Conservation (phyloP, 2,797 vertebrate species). For the Dryobates pubescens region DNA sequence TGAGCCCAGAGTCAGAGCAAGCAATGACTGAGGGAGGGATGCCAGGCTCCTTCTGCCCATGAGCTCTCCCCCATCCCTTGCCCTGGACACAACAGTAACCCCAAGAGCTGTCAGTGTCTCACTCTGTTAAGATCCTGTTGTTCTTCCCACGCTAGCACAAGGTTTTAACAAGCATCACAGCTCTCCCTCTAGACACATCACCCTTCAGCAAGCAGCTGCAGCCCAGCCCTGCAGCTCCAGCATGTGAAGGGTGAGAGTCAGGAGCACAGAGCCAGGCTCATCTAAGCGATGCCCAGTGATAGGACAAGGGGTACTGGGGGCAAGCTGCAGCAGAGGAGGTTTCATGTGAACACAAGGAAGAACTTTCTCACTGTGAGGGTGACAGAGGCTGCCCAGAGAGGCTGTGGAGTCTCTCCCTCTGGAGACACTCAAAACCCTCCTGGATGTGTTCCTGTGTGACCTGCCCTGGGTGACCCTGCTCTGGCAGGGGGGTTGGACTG, state of each 20-base stretch:
- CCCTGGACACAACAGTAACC: background rate
- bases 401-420: too few species aligned
- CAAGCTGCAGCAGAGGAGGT: too few species aligned
- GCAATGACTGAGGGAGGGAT: rapidly evolving
- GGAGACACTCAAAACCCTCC: too few species aligned
- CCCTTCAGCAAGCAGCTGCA: background rate
- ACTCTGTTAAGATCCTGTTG: background rate
- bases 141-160: background rate
- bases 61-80: background rate
- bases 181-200: background rate
- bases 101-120: background rate
- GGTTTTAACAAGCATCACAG: background rate
- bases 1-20: rapidly evolving
- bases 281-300: too few species aligned
- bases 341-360: too few species aligned
- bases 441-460: too few species aligned
- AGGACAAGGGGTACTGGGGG: too few species aligned
- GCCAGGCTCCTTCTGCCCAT: background rate
- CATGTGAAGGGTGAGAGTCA: rapidly evolving
- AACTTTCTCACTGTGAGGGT: too few species aligned
- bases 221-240: background rate
- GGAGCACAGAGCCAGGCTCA: too few species aligned
- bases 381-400: too few species aligned
- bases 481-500: too few species aligned
- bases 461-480: too few species aligned